Evolutionary conservation across 1,140 invertebrate species (phyloP).

Genomic region (Zophobas atratus): DNA sequence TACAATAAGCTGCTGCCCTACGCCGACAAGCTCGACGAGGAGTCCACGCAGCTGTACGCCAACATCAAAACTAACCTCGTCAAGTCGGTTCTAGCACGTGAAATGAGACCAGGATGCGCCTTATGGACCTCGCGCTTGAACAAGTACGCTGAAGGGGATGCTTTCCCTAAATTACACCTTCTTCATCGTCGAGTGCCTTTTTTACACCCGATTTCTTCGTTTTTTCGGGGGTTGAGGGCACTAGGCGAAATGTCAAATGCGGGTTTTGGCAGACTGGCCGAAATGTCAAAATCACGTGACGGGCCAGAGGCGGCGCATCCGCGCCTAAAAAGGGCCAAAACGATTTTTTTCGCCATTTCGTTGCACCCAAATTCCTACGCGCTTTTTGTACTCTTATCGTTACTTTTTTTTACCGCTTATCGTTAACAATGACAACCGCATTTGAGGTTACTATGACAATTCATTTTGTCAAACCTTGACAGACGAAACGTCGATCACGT

Average conservation of each 20-base stretch:
- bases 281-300: constrained; percentile 28
- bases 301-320: background rate
- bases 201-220: constrained; percentile 8
- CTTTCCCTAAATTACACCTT: constrained; percentile 17
- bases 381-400: too few species aligned
- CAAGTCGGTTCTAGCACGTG: constrained; percentile 76
- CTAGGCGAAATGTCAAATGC: constrained; percentile 4
- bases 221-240: background rate
- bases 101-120: constrained; percentile 78
- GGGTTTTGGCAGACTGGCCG: constrained; percentile 20
- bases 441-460: too few species aligned
- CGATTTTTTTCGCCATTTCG: too few species aligned
- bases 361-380: too few species aligned
- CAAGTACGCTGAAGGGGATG: constrained; percentile 68
- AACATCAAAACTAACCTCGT: constrained; percentile 81
- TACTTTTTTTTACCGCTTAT: too few species aligned
- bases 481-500: constrained; percentile 18
- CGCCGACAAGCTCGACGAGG: constrained; percentile 75
- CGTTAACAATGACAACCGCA: too few species aligned
- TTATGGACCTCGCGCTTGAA: constrained; percentile 76
- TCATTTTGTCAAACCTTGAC: background rate
- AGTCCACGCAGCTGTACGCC: constrained; percentile 73
- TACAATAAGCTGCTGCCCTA: constrained; percentile 81
- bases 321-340: too few species aligned
- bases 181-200: background rate